These are phyloP conservation scores for Zaprionus lachaisei DNA, from an alignment of 1,140 invertebrate genomes.

Conservation along the genomic window DNA sequence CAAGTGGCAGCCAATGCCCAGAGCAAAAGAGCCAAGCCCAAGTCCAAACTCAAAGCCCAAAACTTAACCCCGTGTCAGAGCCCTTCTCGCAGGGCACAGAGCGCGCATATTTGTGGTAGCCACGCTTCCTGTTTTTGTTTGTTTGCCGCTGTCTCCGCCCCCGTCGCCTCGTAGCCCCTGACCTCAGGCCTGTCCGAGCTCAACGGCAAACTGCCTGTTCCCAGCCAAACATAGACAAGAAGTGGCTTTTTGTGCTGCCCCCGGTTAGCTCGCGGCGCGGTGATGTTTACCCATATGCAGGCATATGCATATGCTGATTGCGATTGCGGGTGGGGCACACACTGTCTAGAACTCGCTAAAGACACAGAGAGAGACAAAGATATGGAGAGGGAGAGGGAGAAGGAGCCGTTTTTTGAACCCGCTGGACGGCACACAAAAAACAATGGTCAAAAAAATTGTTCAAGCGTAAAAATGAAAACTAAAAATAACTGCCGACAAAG, in stretches of 20 bases:
- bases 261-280: constrained; percentile 74
- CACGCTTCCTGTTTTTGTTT: constrained; percentile 83
- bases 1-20: constrained; percentile 54
- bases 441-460: constrained; percentile 55
- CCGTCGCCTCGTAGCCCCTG: background rate
- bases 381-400: background rate
- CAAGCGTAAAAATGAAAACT: constrained; percentile 69
- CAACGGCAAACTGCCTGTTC: background rate
- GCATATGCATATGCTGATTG: constrained; percentile 82
- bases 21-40: constrained; percentile 18
- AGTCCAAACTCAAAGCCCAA: constrained; percentile 35
- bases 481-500: constrained; percentile 30
- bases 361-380: background rate
- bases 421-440: constrained; percentile 3
- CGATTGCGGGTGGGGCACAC: constrained; percentile 44
- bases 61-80: constrained; percentile 33
- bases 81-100: constrained; percentile 43
- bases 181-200: background rate
- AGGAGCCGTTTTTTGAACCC: background rate
- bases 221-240: constrained; percentile 65
- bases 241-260: constrained; percentile 67
- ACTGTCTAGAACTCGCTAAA: background rate
- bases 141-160: constrained; percentile 44
- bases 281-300: constrained; percentile 83
- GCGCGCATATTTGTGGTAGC: constrained; percentile 79